phyloP scores from a whole-genome alignment of 2,113 vertebrate species.

The Rhea pennata region DNA sequence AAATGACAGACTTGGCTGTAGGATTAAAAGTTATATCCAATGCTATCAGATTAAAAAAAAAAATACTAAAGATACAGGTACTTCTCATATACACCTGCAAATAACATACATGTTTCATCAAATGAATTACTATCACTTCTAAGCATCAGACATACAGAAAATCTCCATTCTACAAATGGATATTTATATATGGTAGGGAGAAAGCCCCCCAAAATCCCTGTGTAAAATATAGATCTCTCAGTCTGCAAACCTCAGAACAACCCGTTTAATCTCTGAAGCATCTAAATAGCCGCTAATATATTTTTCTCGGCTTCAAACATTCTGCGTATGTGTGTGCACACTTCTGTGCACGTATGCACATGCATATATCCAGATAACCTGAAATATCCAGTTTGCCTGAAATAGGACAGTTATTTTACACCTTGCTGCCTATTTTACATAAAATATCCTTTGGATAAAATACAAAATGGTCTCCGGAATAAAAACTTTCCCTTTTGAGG shows the following conservation, averaged over 20 bases:
- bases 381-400: neutral
- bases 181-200: neutral
- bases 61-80: neutral
- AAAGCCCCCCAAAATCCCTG: neutral
- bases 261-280: neutral
- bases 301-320: neutral
- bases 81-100: neutral
- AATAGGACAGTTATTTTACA: neutral
- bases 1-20: neutral
- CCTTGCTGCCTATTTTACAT: neutral
- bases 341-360: neutral
- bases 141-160: fast-evolving
- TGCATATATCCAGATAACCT: neutral
- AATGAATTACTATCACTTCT: neutral
- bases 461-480: neutral
- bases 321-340: fast-evolving
- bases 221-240: neutral
- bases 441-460: neutral
- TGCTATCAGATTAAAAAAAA: neutral
- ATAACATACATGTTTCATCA: neutral
- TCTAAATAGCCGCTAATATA: neutral
- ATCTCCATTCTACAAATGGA: fast-evolving
- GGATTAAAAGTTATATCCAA: neutral
- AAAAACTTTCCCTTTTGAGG: neutral
- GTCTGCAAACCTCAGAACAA: neutral